Base-by-base conservation (phyloP, 2,888 invertebrate species). In the Trichacis sp. region DNA sequence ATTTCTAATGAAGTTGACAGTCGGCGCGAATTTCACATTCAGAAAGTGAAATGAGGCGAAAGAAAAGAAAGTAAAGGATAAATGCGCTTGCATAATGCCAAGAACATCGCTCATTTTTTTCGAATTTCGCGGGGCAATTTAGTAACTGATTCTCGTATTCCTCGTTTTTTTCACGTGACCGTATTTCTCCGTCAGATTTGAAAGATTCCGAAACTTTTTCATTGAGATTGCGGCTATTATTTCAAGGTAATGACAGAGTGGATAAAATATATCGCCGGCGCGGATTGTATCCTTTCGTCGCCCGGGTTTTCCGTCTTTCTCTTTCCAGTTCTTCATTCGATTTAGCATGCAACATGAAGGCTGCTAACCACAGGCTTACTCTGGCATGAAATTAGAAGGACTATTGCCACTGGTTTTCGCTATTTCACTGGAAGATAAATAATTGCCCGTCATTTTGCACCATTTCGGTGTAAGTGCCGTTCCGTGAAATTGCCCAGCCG, bases 311-410 rank as follows among this genome's bases (percentile, higher is more conserved):
- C 17, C 3, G 47, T 46, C 19, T 20, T 57, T 50, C 46, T 54
- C 19, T 14, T 54, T 52, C n/a, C n/a, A n/a, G n/a, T n/a, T n/a
- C 57, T 48, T 53, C 29, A 49, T 60, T 53, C 45, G 45, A 55
- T 59, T 59, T 51, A 60, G 45, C 47, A 29, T 48, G 53, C 60
- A 40, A 55, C 64, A 64, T 54, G 65, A 58, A 40, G 29, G 52
- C 33, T 36, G 54, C 59, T 63, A 67, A 67, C 67, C 67, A 55
- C 63, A 56, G 53, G 72, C 63, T 74, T 73, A 72, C 66, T 70
- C 72, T 64, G 61, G 59, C 74, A 72, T 76, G 76, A 77, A 77
- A 77, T 76, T 77, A 76, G 74, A 72, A 76, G 73, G 72, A 70
- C 63, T 67, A 61, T 64, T 71, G 70, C 74, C 70, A 72, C 64